Base-by-base conservation (phyloP, 2,888 invertebrate genomes). In the Euphydryas editha region DNA sequence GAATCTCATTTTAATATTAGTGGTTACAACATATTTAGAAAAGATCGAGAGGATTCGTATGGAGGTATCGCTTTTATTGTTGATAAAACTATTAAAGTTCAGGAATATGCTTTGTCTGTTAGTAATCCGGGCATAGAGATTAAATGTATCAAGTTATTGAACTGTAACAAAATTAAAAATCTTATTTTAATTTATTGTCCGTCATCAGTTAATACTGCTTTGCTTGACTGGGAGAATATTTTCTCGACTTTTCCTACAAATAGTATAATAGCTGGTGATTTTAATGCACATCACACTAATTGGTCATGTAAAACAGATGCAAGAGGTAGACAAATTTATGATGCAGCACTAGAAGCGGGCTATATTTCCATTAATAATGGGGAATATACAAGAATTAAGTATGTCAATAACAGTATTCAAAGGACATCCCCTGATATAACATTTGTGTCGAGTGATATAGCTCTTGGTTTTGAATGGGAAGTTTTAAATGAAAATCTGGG, bases 111-210 rank as follows among this genome's bases (percentile, higher is more conserved):
- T 10, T 15, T 67, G 3, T 17, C 0, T 42, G 1, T 46, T 11
- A 37, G 5, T 18, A 72, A 72, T 61, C 5, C 24, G 36, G 55
- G 46, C 10, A 71, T 73, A 46, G 67, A 71, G 56, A 47, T 65
- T 10, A 7, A 69, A 18, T 17, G 42, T 51, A 13, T 70, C 2
- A 62, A 62, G 44, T 13, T 70, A 11, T 39, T 51, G 0, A 71
- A 73, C 58, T 66, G 61, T 59, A 39, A 36, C 0, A 4, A 15
- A 7, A 2, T 73, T 36, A 20, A 70, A 11, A 59, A 70, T 47
- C 21, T 73, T 44, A 49, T 73, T 7, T 24, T 56, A 44, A n/a
- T 72, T 18, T 73, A 73, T 17, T 73, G 69, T 44, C 62, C 72
- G 1, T 57, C 70, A 10, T 42, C 62, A 2, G 47, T 59, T 4